Evolutionary conservation across 2,113 vertebrate species (phyloP).

Genomic region (Dendropsophus ebraccatus): DNA sequence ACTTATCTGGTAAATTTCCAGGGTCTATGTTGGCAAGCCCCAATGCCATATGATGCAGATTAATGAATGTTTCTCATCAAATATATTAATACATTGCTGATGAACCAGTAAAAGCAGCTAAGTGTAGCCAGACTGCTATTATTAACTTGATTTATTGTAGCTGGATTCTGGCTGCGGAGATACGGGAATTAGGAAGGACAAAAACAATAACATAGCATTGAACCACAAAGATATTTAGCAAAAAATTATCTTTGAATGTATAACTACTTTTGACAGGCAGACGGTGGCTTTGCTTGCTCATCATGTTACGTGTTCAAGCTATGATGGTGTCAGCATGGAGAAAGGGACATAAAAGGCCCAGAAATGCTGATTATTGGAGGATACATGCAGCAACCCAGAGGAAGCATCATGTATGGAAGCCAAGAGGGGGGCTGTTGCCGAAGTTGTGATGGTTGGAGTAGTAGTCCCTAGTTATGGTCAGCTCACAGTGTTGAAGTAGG

Average conservation of each 20-base stretch:
- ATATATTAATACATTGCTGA: background rate
- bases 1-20: background rate
- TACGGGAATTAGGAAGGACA: background rate
- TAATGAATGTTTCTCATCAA: background rate
- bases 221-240: constrained; percentile 5
- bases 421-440: too few species aligned
- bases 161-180: background rate
- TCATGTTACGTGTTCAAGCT: background rate
- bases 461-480: too few species aligned
- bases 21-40: background rate
- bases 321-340: background rate
- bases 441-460: too few species aligned
- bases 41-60: background rate
- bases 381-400: too few species aligned
- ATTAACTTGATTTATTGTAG: constrained; percentile 2
- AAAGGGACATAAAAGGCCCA: background rate
- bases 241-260: background rate
- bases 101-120: background rate
- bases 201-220: background rate
- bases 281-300: background rate
- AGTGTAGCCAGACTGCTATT: background rate
- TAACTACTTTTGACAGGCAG: background rate
- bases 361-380: too few species aligned
- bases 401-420: too few species aligned
- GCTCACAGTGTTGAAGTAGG: too few species aligned